Base-by-base conservation (phyloP, 2,113 vertebrate genomes). In the Erythrolamprus reginae region DNA sequence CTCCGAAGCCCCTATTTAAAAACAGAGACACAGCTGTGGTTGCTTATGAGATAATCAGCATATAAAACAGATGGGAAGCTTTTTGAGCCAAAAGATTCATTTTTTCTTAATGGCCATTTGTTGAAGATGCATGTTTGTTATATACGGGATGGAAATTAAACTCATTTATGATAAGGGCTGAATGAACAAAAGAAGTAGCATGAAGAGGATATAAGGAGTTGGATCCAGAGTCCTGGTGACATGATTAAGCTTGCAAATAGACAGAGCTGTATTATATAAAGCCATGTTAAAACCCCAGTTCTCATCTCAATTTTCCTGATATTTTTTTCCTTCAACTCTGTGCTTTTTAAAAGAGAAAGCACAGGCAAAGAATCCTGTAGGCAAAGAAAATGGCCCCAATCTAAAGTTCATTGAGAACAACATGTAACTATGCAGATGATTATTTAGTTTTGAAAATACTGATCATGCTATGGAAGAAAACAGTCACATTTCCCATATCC, bases 1-100 rank as follows among this genome's bases (percentile, higher is more conserved):
- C 70, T 1, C 84, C 26, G 42, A 26, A 61, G 4, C 70, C 91
- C 94, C 97, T 96, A 91, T 83, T 92, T 70, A 13, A 91, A 94
- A 92, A 95, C 84, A n/a, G 82, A 1, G 10, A 42, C 26, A 0
- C 1, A 19, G 50, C 24, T 77, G 33, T 77, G 70, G 70, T 38
- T 42, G 17, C 47, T 56, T 47, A 45, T 56, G 28, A 17, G 0
- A 24, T 15, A 45, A n/a, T 51, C 53, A 56, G n/a, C 1, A n/a
- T 33, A 28, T 85, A 33, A 51, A 85, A 48, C n/a, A 10, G 82
- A 26, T 42, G 5, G 12, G 13, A 51, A 51, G 28, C 15, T 84
- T 85, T 51, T 52, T 51, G 23, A 17, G 52, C 15, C 48, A 17
- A 12, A 50, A 48, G 23, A n/a, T 17, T n/a, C 4, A n/a, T 19